Conservation (phyloP, 2,888 invertebrate species). For the Galeopsomyia nigrocyanea region DNA sequence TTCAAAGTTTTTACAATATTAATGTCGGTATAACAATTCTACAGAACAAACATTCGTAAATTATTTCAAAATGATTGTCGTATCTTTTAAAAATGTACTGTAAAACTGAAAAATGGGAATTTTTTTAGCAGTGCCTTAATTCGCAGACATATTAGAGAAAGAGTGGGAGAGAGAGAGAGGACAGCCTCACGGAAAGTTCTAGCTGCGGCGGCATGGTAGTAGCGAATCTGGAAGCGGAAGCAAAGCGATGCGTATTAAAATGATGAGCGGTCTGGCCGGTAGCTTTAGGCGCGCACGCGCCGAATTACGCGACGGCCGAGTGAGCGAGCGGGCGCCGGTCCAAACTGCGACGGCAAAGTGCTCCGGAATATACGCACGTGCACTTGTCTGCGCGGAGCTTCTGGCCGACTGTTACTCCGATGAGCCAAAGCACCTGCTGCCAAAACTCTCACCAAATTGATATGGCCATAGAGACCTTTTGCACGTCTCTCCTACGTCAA, state of each 20-base stretch:
- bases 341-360: constrained; percentile 22
- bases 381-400: constrained; percentile 5
- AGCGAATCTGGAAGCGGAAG: constrained; percentile 55
- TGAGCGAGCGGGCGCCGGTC: constrained; percentile 30
- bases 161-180: background rate
- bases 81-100: background rate
- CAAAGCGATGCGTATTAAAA: constrained; percentile 58
- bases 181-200: constrained; percentile 32
- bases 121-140: constrained; percentile 38
- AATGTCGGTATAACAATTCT: too few species aligned
- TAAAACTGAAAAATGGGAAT: constrained; percentile 14
- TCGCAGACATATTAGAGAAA: constrained; percentile 31
- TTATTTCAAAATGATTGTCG: too few species aligned
- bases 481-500: too few species aligned
- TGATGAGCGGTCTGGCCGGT: constrained; percentile 52
- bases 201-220: too few species aligned
- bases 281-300: background rate
- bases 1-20: too few species aligned
- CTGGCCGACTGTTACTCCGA: constrained; percentile 16
- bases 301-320: constrained; percentile 6
- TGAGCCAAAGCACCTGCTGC: constrained; percentile 38
- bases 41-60: too few species aligned
- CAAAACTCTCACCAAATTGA: constrained; percentile 42
- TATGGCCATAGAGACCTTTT: constrained; percentile 3
- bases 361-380: background rate